Conservation (phyloP, 1,140 invertebrate species). For the Drosophila varians region DNA sequence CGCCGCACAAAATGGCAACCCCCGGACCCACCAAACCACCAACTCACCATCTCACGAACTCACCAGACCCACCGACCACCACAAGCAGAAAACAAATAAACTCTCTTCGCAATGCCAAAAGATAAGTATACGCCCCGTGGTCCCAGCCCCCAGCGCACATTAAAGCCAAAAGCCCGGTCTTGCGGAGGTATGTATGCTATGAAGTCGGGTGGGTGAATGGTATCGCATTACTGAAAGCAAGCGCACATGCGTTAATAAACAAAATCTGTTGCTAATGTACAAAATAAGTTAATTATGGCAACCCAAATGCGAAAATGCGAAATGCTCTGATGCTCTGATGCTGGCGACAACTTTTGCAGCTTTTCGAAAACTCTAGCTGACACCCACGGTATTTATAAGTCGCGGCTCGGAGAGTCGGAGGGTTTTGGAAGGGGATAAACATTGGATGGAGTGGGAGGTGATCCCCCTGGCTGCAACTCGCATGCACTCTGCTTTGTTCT, state of each 20-base stretch:
- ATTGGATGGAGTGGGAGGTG: slow-evolving; percentile 9
- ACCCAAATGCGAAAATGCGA: slow-evolving; percentile 64
- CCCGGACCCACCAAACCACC: background rate
- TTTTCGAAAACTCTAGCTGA: slow-evolving; percentile 49
- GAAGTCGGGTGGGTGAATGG: slow-evolving; percentile 27
- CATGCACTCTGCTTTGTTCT: slow-evolving; percentile 39
- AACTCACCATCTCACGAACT: background rate
- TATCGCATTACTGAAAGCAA: slow-evolving; percentile 59
- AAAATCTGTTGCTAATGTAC: slow-evolving; percentile 81
- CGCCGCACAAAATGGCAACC: slow-evolving; percentile 57
- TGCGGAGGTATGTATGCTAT: background rate
- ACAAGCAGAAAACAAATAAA: slow-evolving; percentile 78
- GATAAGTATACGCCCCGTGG: slow-evolving; percentile 70
- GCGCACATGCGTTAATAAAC: slow-evolving; percentile 72
- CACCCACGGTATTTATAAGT: slow-evolving; percentile 14
- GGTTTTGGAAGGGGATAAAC: background rate
- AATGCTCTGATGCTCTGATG: slow-evolving; percentile 31
- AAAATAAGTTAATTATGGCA: slow-evolving; percentile 77
- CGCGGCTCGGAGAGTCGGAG: background rate
- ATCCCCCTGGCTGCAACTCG: slow-evolving; percentile 23
- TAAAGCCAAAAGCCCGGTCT: slow-evolving; percentile 21
- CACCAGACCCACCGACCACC: slow-evolving; percentile 51
- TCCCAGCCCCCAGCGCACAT: slow-evolving; percentile 33
- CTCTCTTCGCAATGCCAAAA: slow-evolving; percentile 64
- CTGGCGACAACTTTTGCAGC: slow-evolving; percentile 61